A percentile compares a stretch with the other conserved stretches of the same genome.
These are phyloP conservation scores for Atethmia centrago DNA, from an alignment of 2,888 invertebrate genomes.

Conservation along the genomic window DNA sequence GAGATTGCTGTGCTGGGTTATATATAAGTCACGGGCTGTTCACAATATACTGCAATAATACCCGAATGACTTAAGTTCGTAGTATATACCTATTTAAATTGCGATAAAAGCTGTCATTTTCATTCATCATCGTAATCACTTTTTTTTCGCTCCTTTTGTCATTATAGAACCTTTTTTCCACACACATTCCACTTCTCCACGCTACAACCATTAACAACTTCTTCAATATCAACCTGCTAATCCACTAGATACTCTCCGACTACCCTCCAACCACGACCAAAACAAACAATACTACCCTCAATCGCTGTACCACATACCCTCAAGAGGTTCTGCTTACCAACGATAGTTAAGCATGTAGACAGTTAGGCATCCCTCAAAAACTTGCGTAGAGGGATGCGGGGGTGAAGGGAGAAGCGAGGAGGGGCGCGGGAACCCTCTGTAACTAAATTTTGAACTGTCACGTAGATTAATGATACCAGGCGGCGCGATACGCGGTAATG, in stretches of 20 bases:
- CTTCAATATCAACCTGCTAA: neutral
- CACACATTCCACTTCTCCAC: neutral
- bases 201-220: neutral
- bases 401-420: slow-evolving; percentile 56
- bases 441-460: slow-evolving; percentile 91
- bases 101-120: no score
- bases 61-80: neutral
- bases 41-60: neutral
- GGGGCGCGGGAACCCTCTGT: slow-evolving; percentile 85
- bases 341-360: slow-evolving; percentile 62
- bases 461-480: slow-evolving; percentile 91
- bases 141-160: neutral
- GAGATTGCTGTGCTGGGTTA: neutral
- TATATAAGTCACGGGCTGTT: neutral
- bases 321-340: slow-evolving; percentile 38
- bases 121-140: no score
- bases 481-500: slow-evolving; percentile 91
- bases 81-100: neutral
- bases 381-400: slow-evolving; percentile 74
- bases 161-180: neutral
- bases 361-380: slow-evolving; percentile 84
- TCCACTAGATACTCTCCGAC: slow-evolving; percentile 10
- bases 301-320: slow-evolving; percentile 23
- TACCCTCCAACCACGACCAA: slow-evolving; percentile 19
- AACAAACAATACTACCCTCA: slow-evolving; percentile 19